Conservation (phyloP, 2,797 vertebrate species). For the Oreortyx pictus region DNA sequence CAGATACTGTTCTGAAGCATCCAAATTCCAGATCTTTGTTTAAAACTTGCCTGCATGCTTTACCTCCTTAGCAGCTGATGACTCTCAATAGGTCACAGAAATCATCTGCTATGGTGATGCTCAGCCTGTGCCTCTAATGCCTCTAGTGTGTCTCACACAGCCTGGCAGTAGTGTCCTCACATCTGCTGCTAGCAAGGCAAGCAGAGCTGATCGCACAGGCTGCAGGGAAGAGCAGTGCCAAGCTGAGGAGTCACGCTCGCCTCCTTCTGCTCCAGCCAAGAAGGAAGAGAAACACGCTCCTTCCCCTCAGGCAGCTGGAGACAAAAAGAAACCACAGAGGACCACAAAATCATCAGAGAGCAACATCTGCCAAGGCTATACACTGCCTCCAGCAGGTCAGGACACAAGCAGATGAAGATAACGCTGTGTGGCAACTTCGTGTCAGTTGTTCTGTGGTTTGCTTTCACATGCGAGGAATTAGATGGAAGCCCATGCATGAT, state of each 20-base stretch:
- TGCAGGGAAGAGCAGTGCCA: not conserved
- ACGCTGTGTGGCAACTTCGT: not conserved
- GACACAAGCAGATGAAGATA: not conserved
- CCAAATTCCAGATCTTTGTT: not conserved
- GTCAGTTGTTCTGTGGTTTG: constrained; percentile 6
- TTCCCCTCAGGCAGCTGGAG: not conserved
- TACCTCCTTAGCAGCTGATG: not conserved
- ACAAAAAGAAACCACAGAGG: constrained; percentile 7
- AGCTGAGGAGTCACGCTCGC: not conserved
- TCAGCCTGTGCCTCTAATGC: not conserved
- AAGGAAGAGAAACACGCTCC: not conserved
- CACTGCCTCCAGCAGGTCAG: not conserved
- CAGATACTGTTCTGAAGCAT: not conserved
- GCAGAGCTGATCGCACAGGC: not conserved
- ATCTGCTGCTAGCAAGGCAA: not conserved
- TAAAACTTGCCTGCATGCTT: not conserved
- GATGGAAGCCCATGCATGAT: not conserved
- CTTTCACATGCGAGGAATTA: constrained; percentile 6
- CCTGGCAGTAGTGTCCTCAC: not conserved
- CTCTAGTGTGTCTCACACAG: rapidly evolving
- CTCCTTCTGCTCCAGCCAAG: not conserved
- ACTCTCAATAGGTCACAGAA: not conserved
- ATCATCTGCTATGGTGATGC: not conserved
- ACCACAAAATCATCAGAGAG: not conserved
- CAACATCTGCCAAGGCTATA: not conserved